phyloP scores from a whole-genome alignment of 2,113 vertebrate species.

The Lophotis ruficrista region DNA sequence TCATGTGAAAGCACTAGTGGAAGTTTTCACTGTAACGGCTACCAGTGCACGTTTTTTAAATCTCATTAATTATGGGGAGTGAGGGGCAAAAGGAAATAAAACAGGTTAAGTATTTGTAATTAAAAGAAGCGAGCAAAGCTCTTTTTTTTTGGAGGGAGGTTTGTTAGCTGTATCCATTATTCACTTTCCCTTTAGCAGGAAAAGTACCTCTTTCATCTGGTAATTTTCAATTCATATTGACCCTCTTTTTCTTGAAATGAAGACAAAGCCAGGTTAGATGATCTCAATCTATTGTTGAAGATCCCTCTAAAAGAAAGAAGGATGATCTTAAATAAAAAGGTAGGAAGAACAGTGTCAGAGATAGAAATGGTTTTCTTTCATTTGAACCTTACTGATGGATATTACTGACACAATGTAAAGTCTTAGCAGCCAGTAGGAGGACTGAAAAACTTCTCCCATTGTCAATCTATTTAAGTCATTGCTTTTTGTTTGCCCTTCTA shows the following conservation, averaged over 20 bases:
- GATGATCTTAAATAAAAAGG: background rate
- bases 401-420: background rate
- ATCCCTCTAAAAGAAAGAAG: background rate
- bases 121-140: background rate
- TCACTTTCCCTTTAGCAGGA: background rate
- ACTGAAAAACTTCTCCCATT: background rate
- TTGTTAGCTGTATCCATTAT: background rate
- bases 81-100: background rate
- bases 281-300: background rate
- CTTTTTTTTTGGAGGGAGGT: background rate
- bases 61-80: background rate
- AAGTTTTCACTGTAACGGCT: background rate
- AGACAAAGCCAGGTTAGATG: background rate
- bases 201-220: background rate
- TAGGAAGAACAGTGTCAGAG: background rate
- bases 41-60: background rate
- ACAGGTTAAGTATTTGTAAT: background rate
- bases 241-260: background rate
- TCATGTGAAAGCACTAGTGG: background rate
- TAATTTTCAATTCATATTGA: background rate
- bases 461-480: constrained; percentile 9
- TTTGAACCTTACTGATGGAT: constrained; percentile 1
- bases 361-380: background rate
- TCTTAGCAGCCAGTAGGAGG: background rate
- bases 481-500: constrained; percentile 22